phyloP scores from a whole-genome alignment of 2,888 invertebrate genomes.

The Drosophila fungiperda region DNA sequence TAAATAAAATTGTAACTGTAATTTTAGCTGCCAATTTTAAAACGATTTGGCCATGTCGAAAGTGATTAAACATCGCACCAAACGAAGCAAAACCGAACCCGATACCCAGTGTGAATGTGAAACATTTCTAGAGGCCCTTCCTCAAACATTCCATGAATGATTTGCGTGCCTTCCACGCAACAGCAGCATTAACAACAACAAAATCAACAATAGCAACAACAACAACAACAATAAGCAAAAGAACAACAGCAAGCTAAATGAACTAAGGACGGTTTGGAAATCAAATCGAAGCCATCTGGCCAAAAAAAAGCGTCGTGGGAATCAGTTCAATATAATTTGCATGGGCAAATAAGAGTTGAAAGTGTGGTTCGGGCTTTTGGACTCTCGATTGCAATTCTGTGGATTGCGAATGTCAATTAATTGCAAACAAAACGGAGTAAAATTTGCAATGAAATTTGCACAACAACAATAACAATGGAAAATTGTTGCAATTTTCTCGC shows the following conservation, averaged over 20 bases:
- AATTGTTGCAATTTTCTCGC: conserved; percentile 81
- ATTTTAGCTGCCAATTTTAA: conserved; percentile 50
- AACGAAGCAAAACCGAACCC: conserved; percentile 14
- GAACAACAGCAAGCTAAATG: conserved; percentile 21
- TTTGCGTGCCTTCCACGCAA: conserved; percentile 64
- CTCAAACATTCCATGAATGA: conserved; percentile 71
- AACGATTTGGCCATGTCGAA: conserved; percentile 42
- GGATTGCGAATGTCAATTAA: conserved; percentile 74
- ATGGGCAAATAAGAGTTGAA: conserved; percentile 59
- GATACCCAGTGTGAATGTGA: conserved; percentile 60
- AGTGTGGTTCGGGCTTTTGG: conserved; percentile 48
- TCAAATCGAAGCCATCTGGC: conserved; percentile 81
- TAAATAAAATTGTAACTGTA: conserved; percentile 19
- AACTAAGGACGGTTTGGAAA: conserved; percentile 58
- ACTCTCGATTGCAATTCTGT: conserved; percentile 44
- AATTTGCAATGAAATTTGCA: conserved; percentile 60
- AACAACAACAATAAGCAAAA: conserved; percentile 1
- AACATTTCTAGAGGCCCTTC: conserved; percentile 39
- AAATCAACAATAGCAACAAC: conserved; percentile 5
- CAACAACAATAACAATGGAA: conserved; percentile 59
- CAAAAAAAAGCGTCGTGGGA: conserved; percentile 70
- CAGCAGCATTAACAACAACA: conserved; percentile 32
- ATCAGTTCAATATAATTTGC: conserved; percentile 80
- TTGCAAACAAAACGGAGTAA: conserved; percentile 64
- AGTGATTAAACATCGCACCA: conserved; percentile 51